These are phyloP conservation scores for Choreutis nemorana DNA, from an alignment of 2,888 invertebrate species.

Conservation along the genomic window DNA sequence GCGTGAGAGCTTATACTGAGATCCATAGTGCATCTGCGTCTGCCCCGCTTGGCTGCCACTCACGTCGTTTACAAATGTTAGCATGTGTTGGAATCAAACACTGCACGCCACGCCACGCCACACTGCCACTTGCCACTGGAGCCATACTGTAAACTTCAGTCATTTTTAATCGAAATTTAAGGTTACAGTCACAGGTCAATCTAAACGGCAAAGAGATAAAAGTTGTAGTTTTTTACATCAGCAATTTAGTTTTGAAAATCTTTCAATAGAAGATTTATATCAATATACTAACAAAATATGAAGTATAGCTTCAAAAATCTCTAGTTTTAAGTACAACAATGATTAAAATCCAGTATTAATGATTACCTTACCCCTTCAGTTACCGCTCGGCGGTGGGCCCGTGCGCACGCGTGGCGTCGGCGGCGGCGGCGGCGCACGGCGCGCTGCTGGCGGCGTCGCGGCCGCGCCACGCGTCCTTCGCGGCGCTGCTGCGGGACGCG, in stretches of 20 bases:
- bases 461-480: conserved; percentile 90
- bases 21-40: no score
- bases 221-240: not conserved
- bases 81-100: no score
- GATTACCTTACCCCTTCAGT: conserved; percentile 47
- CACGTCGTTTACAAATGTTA: no score
- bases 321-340: conserved; percentile 61
- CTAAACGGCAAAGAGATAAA: not conserved
- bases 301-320: not conserved
- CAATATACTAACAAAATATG: not conserved
- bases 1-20: no score
- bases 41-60: no score
- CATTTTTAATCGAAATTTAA: no score
- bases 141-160: no score
- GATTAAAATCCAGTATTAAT: conserved; percentile 75
- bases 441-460: conserved; percentile 81
- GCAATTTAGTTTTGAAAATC: not conserved
- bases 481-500: conserved; percentile 92
- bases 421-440: conserved; percentile 75
- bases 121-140: no score
- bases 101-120: no score
- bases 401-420: conserved; percentile 43
- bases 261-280: not conserved
- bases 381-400: conserved; percentile 45
- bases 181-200: no score